Evolutionary conservation across 2,797 vertebrate genomes (phyloP), one percentile per base, ranked within the genome.

Genomic region (Atherinosoma microstoma): DNA sequence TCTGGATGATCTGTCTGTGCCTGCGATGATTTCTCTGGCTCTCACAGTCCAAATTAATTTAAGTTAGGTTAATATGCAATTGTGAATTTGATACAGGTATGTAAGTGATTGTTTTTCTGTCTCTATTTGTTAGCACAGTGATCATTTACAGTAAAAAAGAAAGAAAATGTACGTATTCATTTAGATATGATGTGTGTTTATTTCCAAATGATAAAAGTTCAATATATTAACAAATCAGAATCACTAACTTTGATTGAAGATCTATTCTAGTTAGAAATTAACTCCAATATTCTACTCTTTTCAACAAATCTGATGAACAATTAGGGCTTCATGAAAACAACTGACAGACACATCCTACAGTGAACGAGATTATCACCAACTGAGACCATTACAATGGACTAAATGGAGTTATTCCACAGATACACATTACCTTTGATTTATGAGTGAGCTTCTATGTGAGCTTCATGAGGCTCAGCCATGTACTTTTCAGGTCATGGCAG

Each of bases 361-460:
- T 42, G 20, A 73, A 47, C n/a, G 62, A 29, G 32, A 67, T 8
- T 38, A 34, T 65, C 22, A 3, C 20, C 24, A 45, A 20, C 30
- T 65, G 27, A 51, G 49, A 10, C 0, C n/a, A 29, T 38, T 40
- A 69, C 56, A 64, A 22, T 24, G 11, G 24, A 16, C 11, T 63
- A 54, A 8, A 27, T 24, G 12, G 24, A 69, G 64, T 71, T 58
- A 58, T 63, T 24, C 16, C 58, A 68, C 12, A n/a, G 9, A 59
- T 57, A 75, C 59, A 22, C 47, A 24, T 63, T 68, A 82, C 45
- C 73, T 84, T 77, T 88, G 76, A 78, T 84, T 75, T 76, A 77
- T 77, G 75, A 67, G 70, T 34, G 38, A 69, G 61, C 58, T 68
- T 12, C 24, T 54, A 27, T 24, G n/a, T 47, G 20, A 47, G 20